phyloP scores from a whole-genome alignment of 2,888 invertebrate species.

The Congeria kusceri region DNA sequence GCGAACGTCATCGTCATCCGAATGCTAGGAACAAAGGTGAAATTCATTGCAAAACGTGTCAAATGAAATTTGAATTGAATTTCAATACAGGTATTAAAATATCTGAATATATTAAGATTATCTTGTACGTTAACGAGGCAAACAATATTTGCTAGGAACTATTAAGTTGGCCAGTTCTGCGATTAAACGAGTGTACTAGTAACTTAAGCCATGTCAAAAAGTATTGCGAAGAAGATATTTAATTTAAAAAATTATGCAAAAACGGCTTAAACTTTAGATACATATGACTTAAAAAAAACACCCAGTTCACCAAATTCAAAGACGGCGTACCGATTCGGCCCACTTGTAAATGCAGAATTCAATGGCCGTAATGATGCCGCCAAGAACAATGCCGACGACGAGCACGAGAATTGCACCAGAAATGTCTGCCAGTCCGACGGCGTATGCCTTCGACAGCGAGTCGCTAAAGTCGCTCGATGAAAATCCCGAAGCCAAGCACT shows the following conservation, averaged over 20 bases:
- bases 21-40: not conserved
- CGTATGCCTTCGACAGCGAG: constrained; percentile 5
- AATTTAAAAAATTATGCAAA: not conserved
- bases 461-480: constrained; percentile 37
- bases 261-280: not conserved
- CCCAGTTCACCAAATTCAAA: not conserved
- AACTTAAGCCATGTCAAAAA: no score
- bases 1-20: not conserved
- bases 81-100: no score
- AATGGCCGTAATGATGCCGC: constrained; percentile 69
- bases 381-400: constrained; percentile 70
- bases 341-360: constrained; percentile 74
- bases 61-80: no score
- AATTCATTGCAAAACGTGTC: not conserved
- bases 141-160: no score
- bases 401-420: constrained; percentile 76
- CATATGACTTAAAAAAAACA: not conserved
- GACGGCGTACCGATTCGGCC: constrained; percentile 71
- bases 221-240: no score
- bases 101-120: not conserved
- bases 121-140: not conserved
- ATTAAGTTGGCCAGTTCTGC: no score
- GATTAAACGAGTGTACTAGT: no score
- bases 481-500: constrained; percentile 64
- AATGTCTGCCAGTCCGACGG: not conserved